Evolutionary conservation across 2,797 vertebrate species (phyloP), one percentile per base, ranked within the genome.

Genomic region (Typhlichthys subterraneus): DNA sequence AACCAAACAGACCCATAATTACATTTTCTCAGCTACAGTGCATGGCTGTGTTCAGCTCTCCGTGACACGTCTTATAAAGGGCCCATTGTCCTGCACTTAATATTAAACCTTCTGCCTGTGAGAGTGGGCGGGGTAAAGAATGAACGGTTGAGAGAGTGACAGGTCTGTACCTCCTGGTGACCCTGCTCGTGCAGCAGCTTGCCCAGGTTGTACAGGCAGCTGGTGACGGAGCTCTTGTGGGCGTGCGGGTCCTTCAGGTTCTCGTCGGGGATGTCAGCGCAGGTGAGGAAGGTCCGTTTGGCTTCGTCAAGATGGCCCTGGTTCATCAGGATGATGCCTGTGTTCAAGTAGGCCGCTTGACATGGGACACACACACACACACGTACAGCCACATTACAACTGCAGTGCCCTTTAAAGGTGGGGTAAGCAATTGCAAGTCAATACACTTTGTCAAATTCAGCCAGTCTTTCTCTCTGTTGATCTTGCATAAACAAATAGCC

Each of bases 231-330:
- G 89, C 95, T 99, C 88, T 96, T 97, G 77, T 99, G 98, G 61
- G 97, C 96, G 48, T 99, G 97, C 53, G 98, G 98, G 83, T 99
- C 98, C 90, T 99, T 99, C 52, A 99, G 89, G 85, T 99, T 99
- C 89, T 99, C 98, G 73, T 99, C 98, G 0, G 98, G 94, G 75
- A 99, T 99, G 69, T 99, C 97, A 0, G 98, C 96, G 64, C 98
- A 99, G 76, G 96, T 99, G 9, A 98, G 80, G 64, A 99, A 99
- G 0, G 96, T 98, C 45, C 91, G 93, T 74, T 94, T 96, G 70
- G 97, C 95, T 85, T 99, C 98, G 13, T 99, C 97, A 1, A 92
- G 88, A 61, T 92, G 95, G 45, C 95, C 98, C 91, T 98, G 96
- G 80, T 97, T 99, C 98, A 99, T 99, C 59, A 96, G 87, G 84